phyloP scores from a whole-genome alignment of 2,797 vertebrate genomes.

The Acanthis flammea region DNA sequence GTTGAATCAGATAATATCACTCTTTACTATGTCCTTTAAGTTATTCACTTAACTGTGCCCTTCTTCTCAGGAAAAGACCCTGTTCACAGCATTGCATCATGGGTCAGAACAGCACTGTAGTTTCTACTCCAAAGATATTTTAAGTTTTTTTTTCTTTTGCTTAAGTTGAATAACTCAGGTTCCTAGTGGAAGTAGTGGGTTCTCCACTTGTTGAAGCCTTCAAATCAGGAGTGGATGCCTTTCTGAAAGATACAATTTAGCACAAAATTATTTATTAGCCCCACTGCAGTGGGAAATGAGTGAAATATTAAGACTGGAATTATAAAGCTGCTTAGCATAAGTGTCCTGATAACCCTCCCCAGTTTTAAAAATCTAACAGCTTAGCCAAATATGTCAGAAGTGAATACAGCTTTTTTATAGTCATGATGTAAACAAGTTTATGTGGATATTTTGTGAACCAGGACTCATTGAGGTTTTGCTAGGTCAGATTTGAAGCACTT shows the following conservation, averaged over 20 bases:
- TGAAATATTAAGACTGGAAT: not conserved
- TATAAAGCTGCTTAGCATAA: not conserved
- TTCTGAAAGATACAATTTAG: not conserved
- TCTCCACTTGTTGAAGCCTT: not conserved
- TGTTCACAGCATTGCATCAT: not conserved
- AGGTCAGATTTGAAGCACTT: not conserved
- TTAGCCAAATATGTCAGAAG: not conserved
- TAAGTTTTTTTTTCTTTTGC: not conserved
- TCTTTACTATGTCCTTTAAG: not conserved
- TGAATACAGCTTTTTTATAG: not conserved
- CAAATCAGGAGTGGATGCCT: not conserved
- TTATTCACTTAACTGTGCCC: not conserved
- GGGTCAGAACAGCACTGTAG: not conserved
- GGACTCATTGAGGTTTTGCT: not conserved
- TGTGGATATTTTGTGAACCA: not conserved
- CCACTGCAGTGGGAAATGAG: not conserved
- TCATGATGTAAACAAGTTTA: slow-evolving; percentile 19
- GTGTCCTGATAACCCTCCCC: not conserved
- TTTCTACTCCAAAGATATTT: not conserved
- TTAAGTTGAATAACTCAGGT: not conserved
- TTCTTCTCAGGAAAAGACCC: not conserved
- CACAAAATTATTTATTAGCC: not conserved
- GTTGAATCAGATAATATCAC: not conserved
- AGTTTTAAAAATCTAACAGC: slow-evolving; percentile 29
- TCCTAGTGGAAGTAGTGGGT: not conserved